Evolutionary conservation across 2,797 vertebrate genomes (phyloP).

Genomic region (Gobionotothen gibberifrons): DNA sequence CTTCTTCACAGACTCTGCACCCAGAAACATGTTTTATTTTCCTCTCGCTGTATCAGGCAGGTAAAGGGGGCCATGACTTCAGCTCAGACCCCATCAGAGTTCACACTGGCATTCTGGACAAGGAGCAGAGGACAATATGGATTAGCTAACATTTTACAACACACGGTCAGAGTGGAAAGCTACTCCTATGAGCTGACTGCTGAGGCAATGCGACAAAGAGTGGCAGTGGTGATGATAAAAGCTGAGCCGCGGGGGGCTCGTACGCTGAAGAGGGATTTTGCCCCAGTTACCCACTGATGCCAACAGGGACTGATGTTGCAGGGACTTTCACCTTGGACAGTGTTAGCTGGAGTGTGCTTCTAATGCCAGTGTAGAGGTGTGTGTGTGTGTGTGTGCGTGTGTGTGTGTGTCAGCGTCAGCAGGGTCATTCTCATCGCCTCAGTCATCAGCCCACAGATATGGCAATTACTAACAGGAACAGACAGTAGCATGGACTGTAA

Average conservation of each 20-base stretch:
- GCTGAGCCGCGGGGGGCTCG: constrained; percentile 41
- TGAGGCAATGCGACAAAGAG: constrained; percentile 37
- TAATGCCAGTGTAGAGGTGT: constrained; percentile 18
- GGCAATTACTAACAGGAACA: constrained; percentile 37
- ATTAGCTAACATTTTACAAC: constrained; percentile 45
- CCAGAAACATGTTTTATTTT: not conserved
- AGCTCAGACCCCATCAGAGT: constrained; percentile 23
- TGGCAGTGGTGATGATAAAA: constrained; percentile 58
- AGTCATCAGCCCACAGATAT: constrained; percentile 43
- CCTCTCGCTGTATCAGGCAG: not conserved
- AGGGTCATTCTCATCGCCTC: constrained; percentile 39
- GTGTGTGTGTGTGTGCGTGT: not conserved
- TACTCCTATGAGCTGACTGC: constrained; percentile 26
- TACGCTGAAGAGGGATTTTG: constrained; percentile 43
- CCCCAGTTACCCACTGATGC: constrained; percentile 47
- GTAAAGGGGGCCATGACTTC: not conserved
- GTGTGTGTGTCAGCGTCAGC: constrained; percentile 13
- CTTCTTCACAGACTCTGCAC: not conserved
- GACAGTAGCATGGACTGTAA: not conserved
- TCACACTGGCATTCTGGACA: constrained; percentile 33
- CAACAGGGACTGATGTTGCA: constrained; percentile 47
- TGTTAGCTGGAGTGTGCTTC: constrained; percentile 32
- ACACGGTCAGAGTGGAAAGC: constrained; percentile 44
- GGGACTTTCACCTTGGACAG: constrained; percentile 63
- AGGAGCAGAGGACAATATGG: constrained; percentile 51